Percentiles rank a stretch among this genome's conserved stretches.
phyloP scores from a whole-genome alignment of 2,797 vertebrate species.

The Podarcis lilfordi region DNA sequence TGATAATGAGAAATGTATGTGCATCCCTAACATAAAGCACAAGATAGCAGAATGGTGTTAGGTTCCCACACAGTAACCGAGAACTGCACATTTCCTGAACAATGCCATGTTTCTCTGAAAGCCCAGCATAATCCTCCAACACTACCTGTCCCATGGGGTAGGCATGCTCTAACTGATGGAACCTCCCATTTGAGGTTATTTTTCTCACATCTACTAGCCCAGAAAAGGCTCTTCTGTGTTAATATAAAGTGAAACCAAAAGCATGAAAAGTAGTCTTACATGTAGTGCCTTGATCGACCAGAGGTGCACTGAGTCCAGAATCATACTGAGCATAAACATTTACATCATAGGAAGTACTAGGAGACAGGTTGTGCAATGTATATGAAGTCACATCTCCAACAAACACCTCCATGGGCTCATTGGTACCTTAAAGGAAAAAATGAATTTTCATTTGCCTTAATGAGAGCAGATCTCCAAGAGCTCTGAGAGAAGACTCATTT shows the following conservation, averaged over 20 bases:
- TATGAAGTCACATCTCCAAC: constrained; percentile 94
- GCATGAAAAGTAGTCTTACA: constrained; percentile 78
- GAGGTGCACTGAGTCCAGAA: constrained; percentile 85
- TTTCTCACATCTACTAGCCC: background rate
- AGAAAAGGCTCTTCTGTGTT: background rate
- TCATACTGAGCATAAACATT: constrained; percentile 92
- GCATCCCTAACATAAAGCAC: background rate
- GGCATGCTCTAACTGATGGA: background rate
- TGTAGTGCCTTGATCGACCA: constrained; percentile 91
- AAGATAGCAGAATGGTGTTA: background rate
- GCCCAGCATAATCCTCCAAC: background rate
- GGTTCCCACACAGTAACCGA: background rate
- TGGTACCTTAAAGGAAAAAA: constrained; percentile 75
- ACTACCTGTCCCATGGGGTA: background rate
- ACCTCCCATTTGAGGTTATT: background rate
- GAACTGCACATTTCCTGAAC: background rate
- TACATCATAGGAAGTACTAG: constrained; percentile 93
- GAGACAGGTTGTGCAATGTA: constrained; percentile 89
- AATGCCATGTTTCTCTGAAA: background rate
- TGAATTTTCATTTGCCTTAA: background rate
- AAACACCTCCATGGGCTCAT: constrained; percentile 87
- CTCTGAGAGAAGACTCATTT: background rate
- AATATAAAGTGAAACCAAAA: background rate
- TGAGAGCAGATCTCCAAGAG: too few relatives aligned
- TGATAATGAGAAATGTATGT: background rate